phyloP scores from a whole-genome alignment of 2,113 vertebrate genomes.

The Neoarius graeffei region DNA sequence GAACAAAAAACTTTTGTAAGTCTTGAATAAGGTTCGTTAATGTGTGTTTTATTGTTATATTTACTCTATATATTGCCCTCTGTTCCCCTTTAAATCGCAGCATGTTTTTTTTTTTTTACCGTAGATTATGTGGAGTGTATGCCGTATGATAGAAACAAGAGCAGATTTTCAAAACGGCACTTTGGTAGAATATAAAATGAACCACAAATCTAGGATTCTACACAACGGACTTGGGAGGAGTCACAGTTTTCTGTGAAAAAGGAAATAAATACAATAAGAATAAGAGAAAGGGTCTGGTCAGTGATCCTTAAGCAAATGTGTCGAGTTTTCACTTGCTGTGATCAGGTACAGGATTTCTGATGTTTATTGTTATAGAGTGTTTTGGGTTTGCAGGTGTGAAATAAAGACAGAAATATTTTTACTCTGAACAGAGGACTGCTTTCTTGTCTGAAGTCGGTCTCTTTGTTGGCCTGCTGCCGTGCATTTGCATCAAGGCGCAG shows the following conservation, averaged over 20 bases:
- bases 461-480: slow-evolving; percentile 61
- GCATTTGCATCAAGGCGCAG: slow-evolving; percentile 65
- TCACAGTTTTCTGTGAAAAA: background rate
- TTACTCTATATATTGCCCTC: too few relatives aligned
- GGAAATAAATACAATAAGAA: background rate
- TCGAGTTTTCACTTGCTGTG: background rate
- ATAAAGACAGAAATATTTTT: background rate
- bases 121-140: background rate
- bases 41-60: too few relatives aligned
- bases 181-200: background rate
- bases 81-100: too few relatives aligned
- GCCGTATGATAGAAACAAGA: background rate
- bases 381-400: background rate
- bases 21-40: too few relatives aligned
- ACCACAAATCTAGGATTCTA: background rate
- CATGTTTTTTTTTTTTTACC: too few relatives aligned
- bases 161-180: background rate
- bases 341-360: background rate
- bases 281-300: background rate
- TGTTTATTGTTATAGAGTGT: background rate
- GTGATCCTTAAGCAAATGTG: background rate
- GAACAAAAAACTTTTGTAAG: too few relatives aligned
- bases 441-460: slow-evolving; percentile 57
- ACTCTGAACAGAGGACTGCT: background rate
- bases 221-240: background rate